Base-by-base conservation (phyloP, 2,113 vertebrate species). In the Gila orcuttii region DNA sequence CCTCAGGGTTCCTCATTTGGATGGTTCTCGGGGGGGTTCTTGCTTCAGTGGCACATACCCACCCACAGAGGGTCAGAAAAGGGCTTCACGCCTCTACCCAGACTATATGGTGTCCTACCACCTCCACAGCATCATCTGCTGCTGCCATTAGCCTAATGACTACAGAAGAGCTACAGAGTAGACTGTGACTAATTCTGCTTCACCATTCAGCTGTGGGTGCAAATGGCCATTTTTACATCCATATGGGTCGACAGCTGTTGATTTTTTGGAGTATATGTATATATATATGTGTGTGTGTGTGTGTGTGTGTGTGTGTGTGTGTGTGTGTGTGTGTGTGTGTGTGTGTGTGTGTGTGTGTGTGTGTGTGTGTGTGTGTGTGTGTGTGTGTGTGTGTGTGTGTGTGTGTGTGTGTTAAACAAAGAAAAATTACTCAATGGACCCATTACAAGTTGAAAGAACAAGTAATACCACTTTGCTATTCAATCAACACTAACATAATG, bases 121-220 rank as follows among this genome's bases (percentile, higher is more conserved):
- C 69, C 78, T 69, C 85, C 39, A 64, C 52, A 7, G 33, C 85
- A 87, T 89, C 88, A 89, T 89, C 88, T 89, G 88, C 83, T 89
- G 77, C 79, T 79, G 55, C 64, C 64, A 89, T 89, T 87, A 89
- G 86, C 71, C 79, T 89, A 89, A 89, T 89, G 88, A 80, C 83
- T 87, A 73, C 71, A 89, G 83, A 87, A 89, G 83, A 86, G 83
- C 85, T 86, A 45, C 82, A 80, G 52, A 89, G 85, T 82, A 69
- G 80, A 82, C 80, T 87, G 88, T 89, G 88, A 89, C 88, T 87
- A 89, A 89, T 89, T 89, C 52, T 79, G 21, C 47, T 79, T 42
- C 66, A 74, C 83, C 73, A 82, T 89, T 89, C 88, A 89, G 79
- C 82, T 89, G 83, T 78, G 85, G 75, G 79, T 82, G 73, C 59